Evolutionary conservation across 2,888 invertebrate genomes (phyloP).

Genomic region (Nebria salina): DNA sequence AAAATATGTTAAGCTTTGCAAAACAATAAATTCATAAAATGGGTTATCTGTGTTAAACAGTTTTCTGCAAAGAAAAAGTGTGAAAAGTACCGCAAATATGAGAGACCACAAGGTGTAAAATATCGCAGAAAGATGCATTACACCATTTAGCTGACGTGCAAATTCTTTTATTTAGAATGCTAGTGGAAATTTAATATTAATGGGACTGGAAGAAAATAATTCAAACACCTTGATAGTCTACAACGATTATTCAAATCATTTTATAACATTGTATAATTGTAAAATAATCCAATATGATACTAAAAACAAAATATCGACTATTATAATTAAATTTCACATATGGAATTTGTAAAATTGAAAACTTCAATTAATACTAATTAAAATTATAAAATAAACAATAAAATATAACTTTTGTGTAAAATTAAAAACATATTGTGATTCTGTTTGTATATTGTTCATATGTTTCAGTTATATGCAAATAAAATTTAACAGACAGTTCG

Average conservation of each 20-base stretch:
- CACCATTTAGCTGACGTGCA: constrained; percentile 19
- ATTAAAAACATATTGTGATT: no score
- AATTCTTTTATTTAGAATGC: constrained; percentile 28
- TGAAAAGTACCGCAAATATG: neutral
- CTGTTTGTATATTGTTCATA: no score
- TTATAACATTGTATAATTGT: no score
- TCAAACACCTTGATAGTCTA: neutral
- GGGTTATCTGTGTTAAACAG: neutral
- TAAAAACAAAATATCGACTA: neutral
- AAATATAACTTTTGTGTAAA: no score
- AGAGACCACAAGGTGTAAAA: constrained; percentile 10
- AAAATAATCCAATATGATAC: neutral
- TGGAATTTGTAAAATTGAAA: no score
- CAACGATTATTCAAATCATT: neutral
- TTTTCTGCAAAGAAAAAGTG: neutral
- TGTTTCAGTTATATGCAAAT: no score
- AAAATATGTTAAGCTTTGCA: neutral
- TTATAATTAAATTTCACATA: neutral
- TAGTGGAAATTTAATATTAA: constrained; percentile 26
- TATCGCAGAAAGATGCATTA: constrained; percentile 20
- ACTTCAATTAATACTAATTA: no score
- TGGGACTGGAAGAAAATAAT: constrained; percentile 4
- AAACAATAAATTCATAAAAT: neutral
- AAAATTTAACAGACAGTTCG: no score
- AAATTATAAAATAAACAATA: no score